A percentile compares a stretch with the other conserved stretches of the same genome.
Evolutionary conservation across 2,113 vertebrate species (phyloP).

Genomic region (Catharus bicknelli): DNA sequence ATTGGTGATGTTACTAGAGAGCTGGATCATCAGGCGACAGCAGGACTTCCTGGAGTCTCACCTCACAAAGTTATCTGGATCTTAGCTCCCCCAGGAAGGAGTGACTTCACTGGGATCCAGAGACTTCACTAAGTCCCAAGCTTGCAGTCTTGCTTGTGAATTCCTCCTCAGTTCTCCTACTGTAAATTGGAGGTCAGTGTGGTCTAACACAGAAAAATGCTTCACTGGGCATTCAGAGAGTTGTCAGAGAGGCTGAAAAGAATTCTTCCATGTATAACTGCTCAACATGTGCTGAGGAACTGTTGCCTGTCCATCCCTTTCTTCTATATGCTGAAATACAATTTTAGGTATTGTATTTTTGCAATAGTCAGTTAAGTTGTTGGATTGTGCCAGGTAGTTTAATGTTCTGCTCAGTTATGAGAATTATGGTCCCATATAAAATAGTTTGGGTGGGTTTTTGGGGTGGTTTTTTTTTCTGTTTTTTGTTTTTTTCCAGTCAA

Average conservation of each 20-base stretch:
- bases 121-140: background rate
- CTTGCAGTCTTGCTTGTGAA: background rate
- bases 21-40: accelerated
- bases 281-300: background rate
- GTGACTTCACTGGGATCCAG: background rate
- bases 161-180: background rate
- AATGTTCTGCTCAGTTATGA: background rate
- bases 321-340: background rate
- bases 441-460: background rate
- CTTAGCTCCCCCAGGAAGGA: accelerated
- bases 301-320: background rate
- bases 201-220: accelerated
- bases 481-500: background rate
- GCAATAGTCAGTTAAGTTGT: background rate
- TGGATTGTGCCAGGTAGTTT: background rate
- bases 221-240: background rate
- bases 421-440: background rate
- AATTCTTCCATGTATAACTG: background rate
- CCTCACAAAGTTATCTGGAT: background rate
- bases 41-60: accelerated
- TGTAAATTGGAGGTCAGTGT: background rate
- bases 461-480: background rate
- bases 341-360: background rate
- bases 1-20: background rate
- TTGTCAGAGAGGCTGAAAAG: background rate